Evolutionary conservation across 2,888 invertebrate genomes (phyloP).

Genomic region (Lymantria monacha): DNA sequence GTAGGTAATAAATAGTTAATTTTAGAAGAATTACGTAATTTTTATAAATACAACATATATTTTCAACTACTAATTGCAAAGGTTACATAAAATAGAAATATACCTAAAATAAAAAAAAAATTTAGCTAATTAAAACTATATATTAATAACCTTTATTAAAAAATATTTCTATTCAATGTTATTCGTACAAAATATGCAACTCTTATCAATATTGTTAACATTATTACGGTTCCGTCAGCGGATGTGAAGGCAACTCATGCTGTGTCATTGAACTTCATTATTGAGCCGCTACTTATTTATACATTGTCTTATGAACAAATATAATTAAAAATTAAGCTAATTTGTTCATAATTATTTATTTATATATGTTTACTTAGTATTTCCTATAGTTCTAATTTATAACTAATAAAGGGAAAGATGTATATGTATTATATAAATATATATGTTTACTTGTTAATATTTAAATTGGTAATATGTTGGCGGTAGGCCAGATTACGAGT

Average conservation of each 20-base stretch:
- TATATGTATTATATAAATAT: too few relatives aligned
- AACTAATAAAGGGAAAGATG: too few relatives aligned
- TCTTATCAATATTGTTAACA: conserved; percentile 8
- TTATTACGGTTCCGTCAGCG: conserved; percentile 10
- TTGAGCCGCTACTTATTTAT: background rate
- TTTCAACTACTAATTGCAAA: background rate
- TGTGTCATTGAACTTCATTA: conserved; percentile 37
- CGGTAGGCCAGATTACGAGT: too few relatives aligned
- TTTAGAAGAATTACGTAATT: background rate
- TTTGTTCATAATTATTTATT: too few relatives aligned
- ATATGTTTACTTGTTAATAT: too few relatives aligned
- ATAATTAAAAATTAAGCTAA: background rate
- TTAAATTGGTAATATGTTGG: too few relatives aligned
- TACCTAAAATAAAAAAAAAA: too few relatives aligned
- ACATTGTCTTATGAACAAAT: background rate
- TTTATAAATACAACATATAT: background rate
- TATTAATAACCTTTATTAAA: too few relatives aligned
- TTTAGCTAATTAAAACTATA: too few relatives aligned
- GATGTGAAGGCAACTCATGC: conserved; percentile 23
- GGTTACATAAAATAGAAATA: background rate
- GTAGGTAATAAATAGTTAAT: conserved; percentile 25
- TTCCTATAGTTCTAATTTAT: too few relatives aligned
- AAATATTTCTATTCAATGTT: background rate
- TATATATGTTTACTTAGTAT: too few relatives aligned
- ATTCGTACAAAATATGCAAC: conserved; percentile 1